Conservation (phyloP, 23 tunicate genomes). For the Trididemnum miniatum region DNA sequence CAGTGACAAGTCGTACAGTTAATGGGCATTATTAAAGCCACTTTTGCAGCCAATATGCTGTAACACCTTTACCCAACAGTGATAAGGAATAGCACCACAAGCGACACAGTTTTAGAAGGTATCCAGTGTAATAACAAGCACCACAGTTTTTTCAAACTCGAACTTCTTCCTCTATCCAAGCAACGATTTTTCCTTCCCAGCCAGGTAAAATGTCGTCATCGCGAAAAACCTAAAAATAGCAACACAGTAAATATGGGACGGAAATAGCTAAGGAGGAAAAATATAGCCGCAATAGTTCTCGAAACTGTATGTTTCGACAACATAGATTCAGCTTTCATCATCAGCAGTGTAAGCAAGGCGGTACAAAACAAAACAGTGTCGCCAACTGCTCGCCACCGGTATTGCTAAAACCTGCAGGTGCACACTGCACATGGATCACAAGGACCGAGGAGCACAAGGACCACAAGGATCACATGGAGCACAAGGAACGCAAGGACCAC, state of each 20-base stretch:
- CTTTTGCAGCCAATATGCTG: neutral
- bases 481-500: no score
- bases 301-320: no score
- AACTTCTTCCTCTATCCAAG: slow-evolving; percentile 80
- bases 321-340: no score
- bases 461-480: no score
- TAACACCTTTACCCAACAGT: neutral
- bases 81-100: neutral
- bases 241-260: neutral
- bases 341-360: no score
- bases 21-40: neutral
- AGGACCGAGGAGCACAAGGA: no score
- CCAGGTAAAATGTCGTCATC: slow-evolving; percentile 85
- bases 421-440: no score
- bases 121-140: neutral
- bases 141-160: slow-evolving; percentile 15
- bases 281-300: no score
- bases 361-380: no score
- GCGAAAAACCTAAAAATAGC: slow-evolving; percentile 45
- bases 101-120: neutral
- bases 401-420: no score
- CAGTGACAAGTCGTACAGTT: slow-evolving; percentile 19
- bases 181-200: slow-evolving; percentile 96
- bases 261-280: no score
- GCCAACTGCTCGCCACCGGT: no score